Conservation (phyloP, 2,113 vertebrate species). For the Chionodraco myersi region DNA sequence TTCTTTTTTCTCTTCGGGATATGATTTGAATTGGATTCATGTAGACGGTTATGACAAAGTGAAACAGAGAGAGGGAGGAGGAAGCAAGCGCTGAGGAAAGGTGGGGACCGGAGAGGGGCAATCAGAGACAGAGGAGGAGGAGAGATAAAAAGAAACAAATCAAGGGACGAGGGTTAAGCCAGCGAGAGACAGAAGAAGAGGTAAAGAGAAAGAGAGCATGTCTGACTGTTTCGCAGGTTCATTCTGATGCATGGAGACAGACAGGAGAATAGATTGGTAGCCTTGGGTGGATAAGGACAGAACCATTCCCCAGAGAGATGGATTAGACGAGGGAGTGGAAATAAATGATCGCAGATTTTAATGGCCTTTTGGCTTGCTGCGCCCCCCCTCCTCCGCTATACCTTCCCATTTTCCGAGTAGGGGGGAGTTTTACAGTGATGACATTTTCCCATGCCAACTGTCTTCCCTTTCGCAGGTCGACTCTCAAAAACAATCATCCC, state of each 20-base stretch:
- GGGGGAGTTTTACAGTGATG: conserved; percentile 71
- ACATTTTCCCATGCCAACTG: conserved; percentile 75
- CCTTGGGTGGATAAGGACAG: conserved; percentile 88
- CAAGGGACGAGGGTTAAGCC: conserved; percentile 40
- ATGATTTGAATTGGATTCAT: conserved; percentile 73
- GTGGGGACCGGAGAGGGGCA: conserved; percentile 45
- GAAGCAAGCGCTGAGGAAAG: conserved; percentile 36
- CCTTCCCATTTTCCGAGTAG: conserved; percentile 68
- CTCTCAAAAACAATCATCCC: conserved; percentile 62
- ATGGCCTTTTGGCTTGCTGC: conserved; percentile 86
- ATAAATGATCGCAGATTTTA: conserved; percentile 87
- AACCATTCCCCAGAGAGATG: conserved; percentile 86
- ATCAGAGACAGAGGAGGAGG: conserved; percentile 36
- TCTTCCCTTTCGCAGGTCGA: conserved; percentile 62
- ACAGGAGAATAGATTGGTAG: conserved; percentile 86
- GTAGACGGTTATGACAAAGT: conserved; percentile 62
- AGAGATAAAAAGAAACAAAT: conserved; percentile 67
- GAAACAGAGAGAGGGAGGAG: conserved; percentile 31
- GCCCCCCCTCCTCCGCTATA: conserved; percentile 33
- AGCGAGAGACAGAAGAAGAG: conserved; percentile 47
- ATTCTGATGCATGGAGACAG: conserved; percentile 85
- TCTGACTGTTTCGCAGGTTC: conserved; percentile 81
- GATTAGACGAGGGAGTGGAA: conserved; percentile 85
- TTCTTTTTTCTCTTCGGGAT: conserved; percentile 50
- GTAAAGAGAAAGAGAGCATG: conserved; percentile 64